These are phyloP conservation scores for Protobothrops mucrosquamatus DNA, from an alignment of 2,113 vertebrate species.

Conservation along the genomic window DNA sequence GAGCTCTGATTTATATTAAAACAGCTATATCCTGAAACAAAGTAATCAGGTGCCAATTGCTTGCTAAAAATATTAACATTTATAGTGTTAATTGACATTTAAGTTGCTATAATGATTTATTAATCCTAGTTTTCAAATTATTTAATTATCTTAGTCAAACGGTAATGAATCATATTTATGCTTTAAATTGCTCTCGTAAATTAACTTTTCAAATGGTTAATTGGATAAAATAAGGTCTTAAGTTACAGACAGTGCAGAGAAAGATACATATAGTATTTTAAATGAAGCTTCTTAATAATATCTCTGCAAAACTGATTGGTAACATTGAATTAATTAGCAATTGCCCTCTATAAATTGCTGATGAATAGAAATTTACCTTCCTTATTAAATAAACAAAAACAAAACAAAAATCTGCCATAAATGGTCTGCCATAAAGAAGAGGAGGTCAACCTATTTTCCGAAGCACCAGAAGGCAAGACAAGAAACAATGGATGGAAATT, in stretches of 20 bases:
- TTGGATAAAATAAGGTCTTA: slow-evolving; percentile 27
- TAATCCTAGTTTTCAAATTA: slow-evolving; percentile 67
- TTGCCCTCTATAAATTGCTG: not conserved
- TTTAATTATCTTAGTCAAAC: slow-evolving; percentile 54
- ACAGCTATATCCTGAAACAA: slow-evolving; percentile 45
- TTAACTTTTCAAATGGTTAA: slow-evolving; percentile 33
- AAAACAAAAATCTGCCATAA: not conserved
- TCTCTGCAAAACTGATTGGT: not conserved
- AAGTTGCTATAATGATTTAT: slow-evolving; percentile 67
- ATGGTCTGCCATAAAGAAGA: not conserved
- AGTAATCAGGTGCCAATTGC: slow-evolving; percentile 65
- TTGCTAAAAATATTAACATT: slow-evolving; percentile 61
- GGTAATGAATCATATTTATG: slow-evolving; percentile 42
- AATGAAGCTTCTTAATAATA: not conserved
- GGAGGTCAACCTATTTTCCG: not conserved
- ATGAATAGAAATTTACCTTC: not conserved
- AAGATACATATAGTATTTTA: not conserved
- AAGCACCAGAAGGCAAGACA: not conserved
- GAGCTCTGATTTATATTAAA: slow-evolving; percentile 59
- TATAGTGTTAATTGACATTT: slow-evolving; percentile 65
- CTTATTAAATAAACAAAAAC: not conserved
- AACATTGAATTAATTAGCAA: not conserved
- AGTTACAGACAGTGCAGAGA: not conserved
- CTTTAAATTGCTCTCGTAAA: slow-evolving; percentile 54
- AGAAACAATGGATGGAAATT: not conserved